Percentiles rank a stretch among this genome's conserved stretches.
These are phyloP conservation scores for Sminthurinus aureus DNA, from an alignment of 2,888 invertebrate species.

Conservation along the genomic window DNA sequence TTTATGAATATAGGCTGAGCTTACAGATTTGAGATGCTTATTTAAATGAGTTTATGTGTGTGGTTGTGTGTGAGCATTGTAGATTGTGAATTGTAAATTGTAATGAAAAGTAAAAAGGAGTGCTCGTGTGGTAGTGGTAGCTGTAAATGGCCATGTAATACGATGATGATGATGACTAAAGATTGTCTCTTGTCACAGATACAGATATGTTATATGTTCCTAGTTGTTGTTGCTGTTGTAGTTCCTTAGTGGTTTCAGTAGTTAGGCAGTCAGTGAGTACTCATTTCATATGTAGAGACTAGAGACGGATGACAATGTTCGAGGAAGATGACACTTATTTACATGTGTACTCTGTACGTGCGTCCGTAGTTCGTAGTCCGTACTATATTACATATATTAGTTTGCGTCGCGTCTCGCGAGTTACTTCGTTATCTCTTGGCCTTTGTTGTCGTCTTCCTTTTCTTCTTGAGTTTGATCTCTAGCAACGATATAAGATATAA, in stretches of 20 bases:
- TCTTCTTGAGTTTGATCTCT: neutral
- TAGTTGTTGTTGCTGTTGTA: neutral
- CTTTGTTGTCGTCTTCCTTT: neutral
- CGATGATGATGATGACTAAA: constrained; percentile 25
- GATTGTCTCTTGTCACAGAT: neutral
- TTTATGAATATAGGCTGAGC: neutral
- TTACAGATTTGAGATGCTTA: neutral
- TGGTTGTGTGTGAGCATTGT: too few relatives aligned
- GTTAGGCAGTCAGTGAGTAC: constrained; percentile 4
- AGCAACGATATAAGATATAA: neutral
- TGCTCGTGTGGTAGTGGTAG: neutral
- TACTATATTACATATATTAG: too few relatives aligned
- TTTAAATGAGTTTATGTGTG: neutral
- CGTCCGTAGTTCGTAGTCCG: too few relatives aligned
- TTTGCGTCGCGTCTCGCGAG: too few relatives aligned
- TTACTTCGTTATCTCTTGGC: neutral
- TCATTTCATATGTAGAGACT: neutral
- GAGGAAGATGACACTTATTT: neutral
- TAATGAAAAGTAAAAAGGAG: neutral
- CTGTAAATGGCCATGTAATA: constrained; percentile 2
- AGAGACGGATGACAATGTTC: neutral
- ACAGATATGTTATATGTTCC: neutral
- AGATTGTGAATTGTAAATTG: too few relatives aligned
- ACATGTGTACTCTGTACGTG: neutral
- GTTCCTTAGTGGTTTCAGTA: neutral